Base-by-base conservation (phyloP, 2,888 invertebrate genomes). In the Oxystoma pomonae region DNA sequence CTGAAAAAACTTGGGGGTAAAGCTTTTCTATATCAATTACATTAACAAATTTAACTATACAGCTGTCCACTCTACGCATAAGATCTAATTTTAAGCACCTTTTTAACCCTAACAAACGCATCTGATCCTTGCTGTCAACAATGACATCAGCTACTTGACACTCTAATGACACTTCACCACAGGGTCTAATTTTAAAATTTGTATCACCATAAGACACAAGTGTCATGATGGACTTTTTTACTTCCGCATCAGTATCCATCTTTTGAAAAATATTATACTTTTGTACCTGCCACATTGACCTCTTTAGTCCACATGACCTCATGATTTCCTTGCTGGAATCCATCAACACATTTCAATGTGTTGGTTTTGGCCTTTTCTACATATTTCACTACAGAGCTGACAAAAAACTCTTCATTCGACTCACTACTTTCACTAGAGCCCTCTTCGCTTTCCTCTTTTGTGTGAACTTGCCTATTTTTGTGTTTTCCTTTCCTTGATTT, bases 141-240 rank as follows among this genome's bases (percentile, higher is more conserved):
- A 66, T 55, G 16, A 66, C 52, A 57, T 58, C 49, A 17, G 56
- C 49, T 3, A 61, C 35, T 20, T 20, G 61, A 21, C 65, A 67
- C 17, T 58, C 17, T 19, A 67, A 22, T 9, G 2, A 49, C 49
- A 67, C 49, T 49, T 61, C 51, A 16, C 68, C 67, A 50, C 59
- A 1, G 5, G 63, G 62, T 55, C 61, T 68, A n/a, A 68, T 60
- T 58, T 57, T 67, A 59, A 62, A 64, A 17, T 59, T 53, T 55
- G 3, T 20, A 58, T 60, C 61, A 20, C 67, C 66, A 63, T 66
- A 66, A 5, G 69, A 20, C n/a, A 64, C 55, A 22, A 69, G 50
- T n/a, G 57, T 63, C 2, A 65, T 50, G 51, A 61, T 60, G 19
- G 62, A 35, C 12, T 35, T 35, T 35, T 7, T 21, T 50, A 62